phyloP scores from a whole-genome alignment of 1,140 invertebrate species.

The Neodiprion lecontei region DNA sequence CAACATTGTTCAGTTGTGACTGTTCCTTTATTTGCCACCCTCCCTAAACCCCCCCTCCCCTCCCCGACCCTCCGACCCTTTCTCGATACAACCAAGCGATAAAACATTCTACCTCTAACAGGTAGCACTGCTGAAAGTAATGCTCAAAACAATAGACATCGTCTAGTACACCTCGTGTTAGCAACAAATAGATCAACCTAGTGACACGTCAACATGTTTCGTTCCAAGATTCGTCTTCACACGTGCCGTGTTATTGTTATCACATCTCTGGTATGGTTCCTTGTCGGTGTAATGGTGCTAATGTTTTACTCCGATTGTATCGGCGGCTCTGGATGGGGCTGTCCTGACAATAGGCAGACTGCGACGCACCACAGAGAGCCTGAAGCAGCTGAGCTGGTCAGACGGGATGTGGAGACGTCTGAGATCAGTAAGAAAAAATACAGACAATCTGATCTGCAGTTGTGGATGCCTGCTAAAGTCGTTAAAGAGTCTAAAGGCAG shows the following conservation, averaged over 20 bases:
- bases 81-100: no score
- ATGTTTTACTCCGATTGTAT: constrained; percentile 94
- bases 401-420: constrained; percentile 21
- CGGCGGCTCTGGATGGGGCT: constrained; percentile 73
- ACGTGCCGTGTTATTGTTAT: constrained; percentile 93
- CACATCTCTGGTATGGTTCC: constrained; percentile 95
- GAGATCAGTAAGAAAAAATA: constrained; percentile 49
- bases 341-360: constrained; percentile 48
- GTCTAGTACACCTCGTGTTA: neutral
- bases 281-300: constrained; percentile 89
- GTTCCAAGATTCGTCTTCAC: constrained; percentile 87
- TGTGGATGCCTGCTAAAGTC: constrained; percentile 76
- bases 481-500: constrained; percentile 72
- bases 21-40: no score
- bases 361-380: constrained; percentile 23
- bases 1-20: no score
- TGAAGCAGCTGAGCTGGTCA: constrained; percentile 28
- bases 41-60: no score
- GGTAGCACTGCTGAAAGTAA: neutral
- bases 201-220: constrained; percentile 71
- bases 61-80: no score
- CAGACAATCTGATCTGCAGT: constrained; percentile 64
- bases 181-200: no score
- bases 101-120: no score
- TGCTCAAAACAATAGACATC: neutral